Conservation (phyloP, 2,888 invertebrate species). For the Ormyrus pomaceus region DNA sequence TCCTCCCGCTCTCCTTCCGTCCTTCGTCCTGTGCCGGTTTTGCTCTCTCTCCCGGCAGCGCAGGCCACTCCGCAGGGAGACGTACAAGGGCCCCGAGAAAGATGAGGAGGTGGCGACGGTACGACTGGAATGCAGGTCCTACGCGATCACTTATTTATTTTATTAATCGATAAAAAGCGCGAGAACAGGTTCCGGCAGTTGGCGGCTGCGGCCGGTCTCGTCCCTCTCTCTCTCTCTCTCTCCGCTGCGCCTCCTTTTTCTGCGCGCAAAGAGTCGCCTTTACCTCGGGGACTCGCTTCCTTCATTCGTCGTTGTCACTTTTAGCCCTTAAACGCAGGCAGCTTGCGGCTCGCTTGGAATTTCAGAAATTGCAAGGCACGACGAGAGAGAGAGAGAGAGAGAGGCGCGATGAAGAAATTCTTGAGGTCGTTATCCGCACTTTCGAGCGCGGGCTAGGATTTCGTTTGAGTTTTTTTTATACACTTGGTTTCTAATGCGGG, state of each 20-base stretch:
- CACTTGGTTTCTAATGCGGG: not conserved
- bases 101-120: conserved; percentile 61
- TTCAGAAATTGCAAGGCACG: conserved; percentile 5
- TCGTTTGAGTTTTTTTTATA: too few relatives aligned
- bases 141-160: conserved; percentile 71
- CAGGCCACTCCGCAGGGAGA: not conserved
- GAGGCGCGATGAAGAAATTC: too few relatives aligned
- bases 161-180: conserved; percentile 70
- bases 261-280: not conserved
- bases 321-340: conserved; percentile 25
- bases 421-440: too few relatives aligned
- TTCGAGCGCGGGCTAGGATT: too few relatives aligned
- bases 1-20: conserved; percentile 25
- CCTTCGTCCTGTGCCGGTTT: conserved; percentile 34
- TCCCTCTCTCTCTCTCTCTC: conserved; percentile 32
- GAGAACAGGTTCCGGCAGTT: conserved; percentile 69
- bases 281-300: not conserved
- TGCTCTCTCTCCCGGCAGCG: conserved; percentile 32
- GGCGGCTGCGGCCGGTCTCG: not conserved
- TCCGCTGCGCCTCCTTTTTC: conserved; percentile 1
- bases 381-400: conserved; percentile 9
- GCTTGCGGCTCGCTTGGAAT: not conserved
- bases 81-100: conserved; percentile 29
- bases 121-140: conserved; percentile 68
- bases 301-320: conserved; percentile 4